These are phyloP conservation scores for Linepithema humile DNA, from an alignment of 1,140 invertebrate species.

Conservation along the genomic window DNA sequence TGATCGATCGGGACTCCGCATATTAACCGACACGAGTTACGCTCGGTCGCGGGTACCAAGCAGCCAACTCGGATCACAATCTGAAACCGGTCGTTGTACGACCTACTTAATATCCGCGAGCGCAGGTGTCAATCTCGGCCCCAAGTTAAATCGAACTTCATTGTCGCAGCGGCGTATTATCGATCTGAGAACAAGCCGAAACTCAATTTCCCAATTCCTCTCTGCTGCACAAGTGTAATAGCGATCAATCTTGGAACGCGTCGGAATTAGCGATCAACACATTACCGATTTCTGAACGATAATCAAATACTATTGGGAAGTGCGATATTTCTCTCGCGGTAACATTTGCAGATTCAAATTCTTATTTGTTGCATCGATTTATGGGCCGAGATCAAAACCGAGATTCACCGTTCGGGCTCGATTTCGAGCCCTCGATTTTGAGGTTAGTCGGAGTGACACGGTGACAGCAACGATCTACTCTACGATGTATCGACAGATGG, in stretches of 20 bases:
- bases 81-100: neutral
- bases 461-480: conserved; percentile 28
- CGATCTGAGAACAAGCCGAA: neutral
- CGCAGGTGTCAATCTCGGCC: conserved; percentile 48
- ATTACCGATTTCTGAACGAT: neutral
- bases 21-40: conserved; percentile 41
- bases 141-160: conserved; percentile 41
- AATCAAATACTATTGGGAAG: no score
- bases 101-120: conserved; percentile 43
- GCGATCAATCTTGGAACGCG: no score
- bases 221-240: neutral
- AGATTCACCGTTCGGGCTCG: neutral
- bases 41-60: conserved; percentile 41
- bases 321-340: neutral
- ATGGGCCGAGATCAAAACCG: conserved; percentile 45
- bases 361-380: neutral
- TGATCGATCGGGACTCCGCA: conserved; percentile 54
- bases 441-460: neutral
- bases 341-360: neutral
- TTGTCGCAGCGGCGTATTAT: neutral
- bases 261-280: neutral
- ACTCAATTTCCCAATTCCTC: neutral
- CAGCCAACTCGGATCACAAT: neutral
- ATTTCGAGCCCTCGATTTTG: neutral
- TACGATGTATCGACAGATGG: conserved; percentile 9